A percentile compares a stretch with the other conserved stretches of the same genome.
Evolutionary conservation across 2,113 vertebrate genomes (phyloP).

Genomic region (Lamprologus ornatipinnis): DNA sequence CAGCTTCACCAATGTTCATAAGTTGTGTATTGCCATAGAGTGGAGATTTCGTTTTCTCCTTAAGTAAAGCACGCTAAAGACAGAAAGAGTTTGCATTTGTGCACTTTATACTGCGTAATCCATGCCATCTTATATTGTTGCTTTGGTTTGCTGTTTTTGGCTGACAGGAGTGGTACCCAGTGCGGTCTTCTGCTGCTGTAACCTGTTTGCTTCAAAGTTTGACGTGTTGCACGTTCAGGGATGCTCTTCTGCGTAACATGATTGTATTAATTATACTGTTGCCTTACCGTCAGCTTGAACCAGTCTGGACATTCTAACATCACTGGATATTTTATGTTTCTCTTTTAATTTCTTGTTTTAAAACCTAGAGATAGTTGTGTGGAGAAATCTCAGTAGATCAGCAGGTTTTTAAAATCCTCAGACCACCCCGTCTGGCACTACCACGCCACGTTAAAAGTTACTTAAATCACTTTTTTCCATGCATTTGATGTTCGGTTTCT

Average conservation of each 20-base stretch:
- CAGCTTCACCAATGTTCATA: not conserved
- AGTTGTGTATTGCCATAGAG: not conserved
- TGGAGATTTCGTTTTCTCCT: not conserved
- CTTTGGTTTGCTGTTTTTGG: not conserved
- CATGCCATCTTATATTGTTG: not conserved
- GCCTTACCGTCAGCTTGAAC: not conserved
- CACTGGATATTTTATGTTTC: not conserved
- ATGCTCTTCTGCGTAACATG: not conserved
- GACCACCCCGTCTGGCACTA: not conserved
- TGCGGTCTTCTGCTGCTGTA: not conserved
- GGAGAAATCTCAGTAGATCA: not conserved
- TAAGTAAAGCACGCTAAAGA: not conserved
- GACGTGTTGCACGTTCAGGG: not conserved
- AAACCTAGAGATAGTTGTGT: not conserved
- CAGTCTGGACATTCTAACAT: not conserved
- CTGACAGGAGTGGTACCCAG: not conserved
- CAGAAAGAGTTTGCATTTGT: not conserved
- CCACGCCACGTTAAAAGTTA: not conserved
- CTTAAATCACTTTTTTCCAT: accelerated
- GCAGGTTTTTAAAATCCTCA: not conserved
- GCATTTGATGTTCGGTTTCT: not conserved
- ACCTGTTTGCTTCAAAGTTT: not conserved
- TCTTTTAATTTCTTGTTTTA: not conserved
- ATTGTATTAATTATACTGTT: not conserved
- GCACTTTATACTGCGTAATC: not conserved